Evolutionary conservation across 2,113 vertebrate species (phyloP).

Genomic region (Ranitomeya variabilis): DNA sequence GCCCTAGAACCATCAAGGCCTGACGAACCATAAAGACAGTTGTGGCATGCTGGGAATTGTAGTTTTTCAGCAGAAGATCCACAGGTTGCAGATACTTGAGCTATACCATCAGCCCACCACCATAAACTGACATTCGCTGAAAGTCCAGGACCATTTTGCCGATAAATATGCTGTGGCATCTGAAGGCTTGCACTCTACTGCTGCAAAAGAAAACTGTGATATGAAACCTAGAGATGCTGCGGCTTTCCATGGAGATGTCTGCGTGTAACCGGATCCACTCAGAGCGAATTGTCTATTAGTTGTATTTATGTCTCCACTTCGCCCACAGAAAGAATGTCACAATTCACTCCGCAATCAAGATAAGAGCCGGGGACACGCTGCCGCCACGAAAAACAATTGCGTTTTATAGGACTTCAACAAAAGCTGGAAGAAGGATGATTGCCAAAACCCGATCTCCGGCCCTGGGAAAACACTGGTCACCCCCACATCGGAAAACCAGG

Average conservation of each 20-base stretch:
- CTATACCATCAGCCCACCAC: too few species aligned
- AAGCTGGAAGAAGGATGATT: too few species aligned
- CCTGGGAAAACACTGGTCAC: too few species aligned
- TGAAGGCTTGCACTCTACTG: background rate
- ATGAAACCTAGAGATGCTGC: background rate
- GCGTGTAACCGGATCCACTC: constrained; percentile 25
- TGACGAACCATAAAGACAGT: too few species aligned
- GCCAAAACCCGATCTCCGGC: too few species aligned
- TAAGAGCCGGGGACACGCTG: background rate
- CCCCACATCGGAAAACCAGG: too few species aligned
- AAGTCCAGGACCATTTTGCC: background rate
- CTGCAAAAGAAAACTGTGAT: background rate
- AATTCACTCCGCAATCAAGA: constrained; percentile 21
- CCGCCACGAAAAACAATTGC: background rate
- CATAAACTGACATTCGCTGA: too few species aligned
- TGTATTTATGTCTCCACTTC: background rate
- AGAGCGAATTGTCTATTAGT: background rate
- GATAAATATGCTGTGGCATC: constrained; percentile 31
- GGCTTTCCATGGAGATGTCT: background rate
- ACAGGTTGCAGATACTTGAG: too few species aligned
- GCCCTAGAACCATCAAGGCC: too few species aligned
- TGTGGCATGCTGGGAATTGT: too few species aligned
- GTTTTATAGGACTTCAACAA: background rate
- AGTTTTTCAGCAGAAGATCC: too few species aligned
- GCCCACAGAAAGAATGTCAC: constrained; percentile 1